These are phyloP conservation scores for Alosa alosa DNA, from an alignment of 2,113 vertebrate species.

Conservation along the genomic window DNA sequence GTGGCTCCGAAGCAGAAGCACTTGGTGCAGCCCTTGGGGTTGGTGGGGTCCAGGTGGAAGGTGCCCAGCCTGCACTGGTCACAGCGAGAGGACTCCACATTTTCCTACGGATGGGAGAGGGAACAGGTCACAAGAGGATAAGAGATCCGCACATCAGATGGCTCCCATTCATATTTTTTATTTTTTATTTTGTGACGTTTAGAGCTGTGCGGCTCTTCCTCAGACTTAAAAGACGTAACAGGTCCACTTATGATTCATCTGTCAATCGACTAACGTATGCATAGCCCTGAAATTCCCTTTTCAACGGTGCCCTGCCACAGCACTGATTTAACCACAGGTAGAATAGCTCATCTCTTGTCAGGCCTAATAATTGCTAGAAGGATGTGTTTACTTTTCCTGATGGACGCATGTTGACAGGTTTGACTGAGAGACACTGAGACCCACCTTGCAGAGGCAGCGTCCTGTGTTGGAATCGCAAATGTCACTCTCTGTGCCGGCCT, in stretches of 20 bases:
- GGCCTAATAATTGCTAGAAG: background rate
- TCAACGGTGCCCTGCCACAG: background rate
- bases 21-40: constrained; percentile 95
- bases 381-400: background rate
- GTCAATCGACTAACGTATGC: background rate
- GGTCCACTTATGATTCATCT: background rate
- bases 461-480: constrained; percentile 82
- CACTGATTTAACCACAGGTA: background rate
- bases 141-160: too few relatives aligned
- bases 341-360: too few relatives aligned
- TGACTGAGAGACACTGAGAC: constrained; percentile 22
- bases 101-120: constrained; percentile 75
- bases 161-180: too few relatives aligned
- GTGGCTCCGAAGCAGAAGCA: constrained; percentile 98
- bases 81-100: constrained; percentile 84
- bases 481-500: constrained; percentile 75
- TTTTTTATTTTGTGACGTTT: too few relatives aligned
- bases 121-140: background rate
- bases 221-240: background rate
- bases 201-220: too few relatives aligned
- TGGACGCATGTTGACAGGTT: background rate
- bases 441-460: constrained; percentile 91
- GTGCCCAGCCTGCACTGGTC: constrained; percentile 91
- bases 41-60: constrained; percentile 85
- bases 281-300: background rate